A percentile compares a stretch with the other conserved stretches of the same genome.
These are phyloP conservation scores for Sepioteuthis lessoniana DNA, from an alignment of 2,888 invertebrate species.

Conservation along the genomic window DNA sequence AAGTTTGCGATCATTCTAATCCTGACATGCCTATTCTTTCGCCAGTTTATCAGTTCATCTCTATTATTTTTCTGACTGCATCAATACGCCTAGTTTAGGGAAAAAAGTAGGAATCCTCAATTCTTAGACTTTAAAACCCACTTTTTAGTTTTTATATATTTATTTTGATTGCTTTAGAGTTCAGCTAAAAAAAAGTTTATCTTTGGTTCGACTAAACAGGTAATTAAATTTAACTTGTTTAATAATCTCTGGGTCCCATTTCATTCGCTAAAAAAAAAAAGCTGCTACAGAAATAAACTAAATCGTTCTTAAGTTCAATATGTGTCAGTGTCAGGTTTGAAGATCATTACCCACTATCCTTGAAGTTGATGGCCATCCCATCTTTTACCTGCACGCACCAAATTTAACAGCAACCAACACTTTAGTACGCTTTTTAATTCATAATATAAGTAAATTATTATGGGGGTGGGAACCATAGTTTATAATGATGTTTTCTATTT, in stretches of 20 bases:
- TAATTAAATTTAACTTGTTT: too few species aligned
- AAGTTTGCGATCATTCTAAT: neutral
- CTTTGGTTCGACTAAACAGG: too few species aligned
- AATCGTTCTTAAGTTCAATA: neutral
- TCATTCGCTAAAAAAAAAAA: neutral
- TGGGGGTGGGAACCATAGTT: neutral
- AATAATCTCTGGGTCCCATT: too few species aligned
- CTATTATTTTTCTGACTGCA: too few species aligned
- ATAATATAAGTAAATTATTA: neutral
- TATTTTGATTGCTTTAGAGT: too few species aligned
- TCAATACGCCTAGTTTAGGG: neutral
- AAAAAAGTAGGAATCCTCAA: neutral
- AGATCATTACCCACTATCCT: neutral
- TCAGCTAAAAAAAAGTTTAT: too few species aligned
- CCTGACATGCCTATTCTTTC: neutral
- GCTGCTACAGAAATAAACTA: neutral
- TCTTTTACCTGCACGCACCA: neutral
- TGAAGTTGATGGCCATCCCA: neutral
- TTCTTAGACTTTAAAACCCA: neutral
- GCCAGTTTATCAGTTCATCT: neutral
- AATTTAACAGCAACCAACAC: neutral
- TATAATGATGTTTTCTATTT: neutral
- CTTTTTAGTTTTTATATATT: neutral
- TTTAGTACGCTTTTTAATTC: neutral
- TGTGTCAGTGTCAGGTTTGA: neutral